Evolutionary conservation across 1,140 invertebrate species (phyloP), one percentile per base, ranked within the genome.

Genomic region (Cheumatopsyche charites): DNA sequence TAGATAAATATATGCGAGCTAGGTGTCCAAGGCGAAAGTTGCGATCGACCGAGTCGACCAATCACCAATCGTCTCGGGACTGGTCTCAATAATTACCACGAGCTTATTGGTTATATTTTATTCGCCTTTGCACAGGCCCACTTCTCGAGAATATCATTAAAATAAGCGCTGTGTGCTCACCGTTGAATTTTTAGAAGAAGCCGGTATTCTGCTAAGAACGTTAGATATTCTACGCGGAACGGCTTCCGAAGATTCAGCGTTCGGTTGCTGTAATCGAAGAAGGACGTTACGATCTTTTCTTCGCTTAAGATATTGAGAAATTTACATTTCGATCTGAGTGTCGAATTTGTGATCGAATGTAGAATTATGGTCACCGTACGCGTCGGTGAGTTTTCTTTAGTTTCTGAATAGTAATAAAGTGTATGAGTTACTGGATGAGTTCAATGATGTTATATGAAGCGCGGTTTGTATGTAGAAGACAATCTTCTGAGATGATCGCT

Each of bases 21-120:
- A 68, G 19, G 66, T 55, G 12, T 1, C 49, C 66, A 68, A 68
- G 66, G 66, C 66, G 66, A 68, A 68, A 68, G 66, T 68, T 68
- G 66, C 23, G 66, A 55, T 55, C 11, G 12, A 7, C 23, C 9
- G 23, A 23, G 3, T 36, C 23, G 66, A n/a, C 66, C 66, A 68
- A 68, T 68, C n/a, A 47, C 19, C 15, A 42, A 13, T 15, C 1
- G 66, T 0, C 47, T 13, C 15, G 29, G 29, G 49, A 58, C 66
- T 55, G 45, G 66, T 45, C 47, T 21, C 21, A 47, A 68, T 68
- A 68, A 68, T 68, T 68, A 68, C 66, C 42, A 43, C 3, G 23
- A 29, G 66, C 66, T 68, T 68, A 68, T 68, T 68, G 66, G 66
- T 55, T 68, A 68, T 68, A 68, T 68, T 68, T 68, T 68, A 68